Evolutionary conservation across 2,888 invertebrate species (phyloP).

Genomic region (Phragmatobia fuliginosa): DNA sequence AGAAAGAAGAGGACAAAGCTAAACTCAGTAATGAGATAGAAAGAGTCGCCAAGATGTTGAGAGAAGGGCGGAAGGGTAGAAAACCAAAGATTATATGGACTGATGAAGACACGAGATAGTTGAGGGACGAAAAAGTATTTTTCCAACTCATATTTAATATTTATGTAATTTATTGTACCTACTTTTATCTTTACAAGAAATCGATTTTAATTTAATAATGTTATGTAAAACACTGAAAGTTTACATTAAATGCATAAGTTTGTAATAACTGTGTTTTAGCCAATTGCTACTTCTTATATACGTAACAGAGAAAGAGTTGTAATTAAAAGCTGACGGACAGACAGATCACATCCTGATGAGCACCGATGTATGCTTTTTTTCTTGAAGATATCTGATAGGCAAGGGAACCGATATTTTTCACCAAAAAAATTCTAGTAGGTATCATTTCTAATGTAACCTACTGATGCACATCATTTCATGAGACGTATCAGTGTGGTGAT

Average conservation of each 20-base stretch:
- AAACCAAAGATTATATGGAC: slow-evolving; percentile 46
- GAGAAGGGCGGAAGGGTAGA: slow-evolving; percentile 23
- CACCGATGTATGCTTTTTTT: too few species aligned
- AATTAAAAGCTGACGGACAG: too few species aligned
- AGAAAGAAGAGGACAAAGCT: slow-evolving; percentile 87
- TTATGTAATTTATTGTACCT: slow-evolving; percentile 2
- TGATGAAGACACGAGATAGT: slow-evolving; percentile 26
- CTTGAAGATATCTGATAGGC: too few species aligned
- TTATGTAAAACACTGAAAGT: not conserved
- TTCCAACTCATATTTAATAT: slow-evolving; percentile 7
- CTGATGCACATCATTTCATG: too few species aligned
- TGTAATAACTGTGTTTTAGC: not conserved
- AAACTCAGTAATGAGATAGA: slow-evolving; percentile 88
- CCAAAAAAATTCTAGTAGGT: too few species aligned
- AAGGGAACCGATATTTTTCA: too few species aligned
- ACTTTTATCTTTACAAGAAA: not conserved
- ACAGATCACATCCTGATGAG: too few species aligned
- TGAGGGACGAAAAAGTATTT: not conserved
- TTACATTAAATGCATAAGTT: not conserved
- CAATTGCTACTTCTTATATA: not conserved
- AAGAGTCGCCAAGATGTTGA: slow-evolving; percentile 70
- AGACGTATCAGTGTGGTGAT: too few species aligned
- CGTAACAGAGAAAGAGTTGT: not conserved
- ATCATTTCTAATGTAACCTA: too few species aligned
- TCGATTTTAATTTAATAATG: not conserved